phyloP scores from a whole-genome alignment of 2,888 invertebrate species.

The Sminthurides aquaticus region DNA sequence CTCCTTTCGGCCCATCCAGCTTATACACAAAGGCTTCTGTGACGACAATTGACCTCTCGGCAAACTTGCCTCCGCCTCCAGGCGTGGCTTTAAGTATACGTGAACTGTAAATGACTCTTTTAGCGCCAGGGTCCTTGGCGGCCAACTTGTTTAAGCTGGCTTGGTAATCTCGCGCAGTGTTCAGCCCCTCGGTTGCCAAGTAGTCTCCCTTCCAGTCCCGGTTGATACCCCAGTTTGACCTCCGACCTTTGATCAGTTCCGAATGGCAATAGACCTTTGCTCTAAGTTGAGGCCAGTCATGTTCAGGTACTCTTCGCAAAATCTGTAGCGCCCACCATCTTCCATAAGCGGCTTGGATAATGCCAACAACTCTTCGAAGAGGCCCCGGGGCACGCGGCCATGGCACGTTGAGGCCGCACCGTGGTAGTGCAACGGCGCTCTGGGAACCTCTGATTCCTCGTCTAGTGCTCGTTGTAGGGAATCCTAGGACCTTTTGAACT shows the following conservation, averaged over 20 bases:
- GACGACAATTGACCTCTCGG: slow-evolving; percentile 79
- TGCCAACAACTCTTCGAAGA: slow-evolving; percentile 53
- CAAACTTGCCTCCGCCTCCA: slow-evolving; percentile 48
- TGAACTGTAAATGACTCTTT: slow-evolving; percentile 50
- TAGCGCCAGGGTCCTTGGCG: slow-evolving; percentile 52
- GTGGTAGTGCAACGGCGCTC: slow-evolving; percentile 30
- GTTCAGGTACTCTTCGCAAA: slow-evolving; percentile 67
- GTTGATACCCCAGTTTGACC: slow-evolving; percentile 65
- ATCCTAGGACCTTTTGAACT: slow-evolving; percentile 47
- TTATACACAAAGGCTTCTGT: slow-evolving; percentile 81
- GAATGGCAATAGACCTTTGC: slow-evolving; percentile 54
- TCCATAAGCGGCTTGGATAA: slow-evolving; percentile 59
- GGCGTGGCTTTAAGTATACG: slow-evolving; percentile 61
- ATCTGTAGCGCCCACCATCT: slow-evolving; percentile 84
- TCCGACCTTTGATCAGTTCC: slow-evolving; percentile 52
- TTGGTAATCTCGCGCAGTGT: slow-evolving; percentile 57
- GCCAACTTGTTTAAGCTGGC: slow-evolving; percentile 61
- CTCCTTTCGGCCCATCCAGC: slow-evolving; percentile 65
- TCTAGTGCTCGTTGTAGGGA: slow-evolving; percentile 26
- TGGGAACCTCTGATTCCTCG: not conserved
- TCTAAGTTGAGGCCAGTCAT: slow-evolving; percentile 80
- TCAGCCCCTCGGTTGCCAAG: slow-evolving; percentile 63
- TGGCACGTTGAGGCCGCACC: slow-evolving; percentile 35
- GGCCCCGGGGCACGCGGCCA: slow-evolving; percentile 41
- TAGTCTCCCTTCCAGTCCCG: slow-evolving; percentile 81